Conservation (phyloP, 2,888 invertebrate genomes). For the Myathropa florea region DNA sequence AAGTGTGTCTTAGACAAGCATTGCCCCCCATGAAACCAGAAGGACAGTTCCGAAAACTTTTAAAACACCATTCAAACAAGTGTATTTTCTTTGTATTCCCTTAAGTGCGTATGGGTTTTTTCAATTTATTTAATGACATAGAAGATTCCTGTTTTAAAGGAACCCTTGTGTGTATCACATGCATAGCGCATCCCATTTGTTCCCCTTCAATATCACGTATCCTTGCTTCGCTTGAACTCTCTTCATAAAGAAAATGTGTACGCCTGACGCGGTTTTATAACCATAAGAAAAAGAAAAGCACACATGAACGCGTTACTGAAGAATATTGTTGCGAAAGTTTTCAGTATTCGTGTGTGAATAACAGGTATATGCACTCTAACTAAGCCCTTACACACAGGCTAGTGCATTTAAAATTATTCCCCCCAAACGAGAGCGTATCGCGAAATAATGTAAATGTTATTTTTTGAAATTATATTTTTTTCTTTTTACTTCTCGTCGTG, state of each 20-base stretch:
- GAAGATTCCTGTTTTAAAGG: not conserved
- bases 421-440: slow-evolving; percentile 1
- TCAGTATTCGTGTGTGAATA: not conserved
- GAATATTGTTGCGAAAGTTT: slow-evolving; percentile 16
- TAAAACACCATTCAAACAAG: not conserved
- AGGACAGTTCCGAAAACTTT: not conserved
- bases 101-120: not conserved
- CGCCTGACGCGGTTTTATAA: not conserved
- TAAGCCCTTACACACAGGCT: slow-evolving; percentile 2
- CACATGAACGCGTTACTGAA: not conserved
- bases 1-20: too few relatives aligned
- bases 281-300: not conserved
- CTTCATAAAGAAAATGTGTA: not conserved
- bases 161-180: not conserved
- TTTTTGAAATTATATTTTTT: not conserved
- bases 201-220: not conserved
- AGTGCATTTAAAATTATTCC: slow-evolving; percentile 18
- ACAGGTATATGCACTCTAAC: slow-evolving; percentile 14
- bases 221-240: not conserved
- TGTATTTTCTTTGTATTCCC: not conserved
- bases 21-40: too few relatives aligned
- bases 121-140: not conserved
- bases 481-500: not conserved
- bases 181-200: not conserved
- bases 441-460: slow-evolving; percentile 15